These are phyloP conservation scores for Eupithecia subfuscata DNA, from an alignment of 2,888 invertebrate species.

Conservation along the genomic window DNA sequence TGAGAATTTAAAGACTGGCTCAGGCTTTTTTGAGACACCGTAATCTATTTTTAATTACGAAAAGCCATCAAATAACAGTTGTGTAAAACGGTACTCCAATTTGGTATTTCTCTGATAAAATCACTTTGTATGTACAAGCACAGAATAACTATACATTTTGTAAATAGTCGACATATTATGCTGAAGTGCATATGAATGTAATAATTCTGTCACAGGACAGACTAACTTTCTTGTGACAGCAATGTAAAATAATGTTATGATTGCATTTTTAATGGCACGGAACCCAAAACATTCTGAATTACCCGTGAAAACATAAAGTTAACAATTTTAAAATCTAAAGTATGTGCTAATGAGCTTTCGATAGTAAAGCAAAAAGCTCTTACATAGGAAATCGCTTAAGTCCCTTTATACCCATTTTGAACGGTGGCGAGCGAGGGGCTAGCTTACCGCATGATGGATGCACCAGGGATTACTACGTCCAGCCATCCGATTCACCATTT, in stretches of 20 bases:
- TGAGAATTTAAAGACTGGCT: background rate
- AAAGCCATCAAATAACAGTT: background rate
- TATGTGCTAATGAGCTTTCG: conserved; percentile 54
- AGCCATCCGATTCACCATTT: conserved; percentile 36
- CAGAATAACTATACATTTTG: background rate
- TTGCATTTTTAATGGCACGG: background rate
- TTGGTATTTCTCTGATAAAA: background rate
- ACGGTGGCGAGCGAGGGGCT: conserved; percentile 64
- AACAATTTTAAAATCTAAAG: conserved; percentile 10
- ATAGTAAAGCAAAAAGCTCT: conserved; percentile 61
- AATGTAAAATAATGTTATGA: background rate
- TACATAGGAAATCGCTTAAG: conserved; percentile 70
- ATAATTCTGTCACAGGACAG: background rate
- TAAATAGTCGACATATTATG: too few relatives aligned
- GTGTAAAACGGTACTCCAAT: background rate
- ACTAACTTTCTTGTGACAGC: background rate
- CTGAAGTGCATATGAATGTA: too few relatives aligned
- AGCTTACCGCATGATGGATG: conserved; percentile 73
- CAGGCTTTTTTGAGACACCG: background rate
- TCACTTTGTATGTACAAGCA: background rate
- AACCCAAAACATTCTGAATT: background rate
- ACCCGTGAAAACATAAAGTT: background rate
- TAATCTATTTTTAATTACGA: background rate
- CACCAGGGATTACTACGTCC: conserved; percentile 67
- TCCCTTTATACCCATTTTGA: conserved; percentile 68